Evolutionary conservation across 2,113 vertebrate genomes (phyloP).

Genomic region (Enhydra lutris): DNA sequence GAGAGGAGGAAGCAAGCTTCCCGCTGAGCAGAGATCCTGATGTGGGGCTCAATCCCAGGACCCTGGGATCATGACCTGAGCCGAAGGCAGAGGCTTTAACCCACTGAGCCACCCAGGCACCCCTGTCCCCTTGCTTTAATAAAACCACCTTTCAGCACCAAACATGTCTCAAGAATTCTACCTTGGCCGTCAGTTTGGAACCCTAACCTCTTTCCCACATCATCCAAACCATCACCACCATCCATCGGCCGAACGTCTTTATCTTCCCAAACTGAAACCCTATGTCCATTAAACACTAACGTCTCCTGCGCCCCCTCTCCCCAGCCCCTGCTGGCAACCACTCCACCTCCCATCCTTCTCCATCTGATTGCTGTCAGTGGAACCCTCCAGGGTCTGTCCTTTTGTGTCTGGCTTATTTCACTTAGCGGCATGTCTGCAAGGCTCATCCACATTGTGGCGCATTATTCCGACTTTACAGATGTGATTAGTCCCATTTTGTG

Average conservation of each 20-base stretch:
- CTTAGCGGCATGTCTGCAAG: not conserved
- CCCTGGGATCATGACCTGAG: too few species aligned
- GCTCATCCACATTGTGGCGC: not conserved
- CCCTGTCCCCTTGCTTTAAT: not conserved
- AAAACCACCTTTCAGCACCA: not conserved
- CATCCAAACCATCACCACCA: not conserved
- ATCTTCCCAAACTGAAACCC: not conserved
- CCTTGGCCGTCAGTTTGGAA: not conserved
- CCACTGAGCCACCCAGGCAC: too few species aligned
- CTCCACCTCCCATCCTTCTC: not conserved
- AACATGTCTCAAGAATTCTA: not conserved
- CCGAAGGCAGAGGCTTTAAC: too few species aligned
- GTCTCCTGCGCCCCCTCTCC: not conserved
- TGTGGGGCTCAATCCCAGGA: too few species aligned
- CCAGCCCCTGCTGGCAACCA: not conserved
- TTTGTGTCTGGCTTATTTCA: not conserved
- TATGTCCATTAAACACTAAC: not conserved
- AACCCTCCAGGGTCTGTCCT: not conserved
- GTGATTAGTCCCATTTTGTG: not conserved
- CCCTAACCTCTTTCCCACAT: not conserved
- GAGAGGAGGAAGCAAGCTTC: too few species aligned
- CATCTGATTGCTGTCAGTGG: not conserved
- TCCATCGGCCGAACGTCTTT: not conserved
- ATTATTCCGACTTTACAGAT: not conserved
- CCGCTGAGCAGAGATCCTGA: too few species aligned